phyloP scores from a whole-genome alignment of 2,888 invertebrate species.

The Heteromyza rotundicornis region DNA sequence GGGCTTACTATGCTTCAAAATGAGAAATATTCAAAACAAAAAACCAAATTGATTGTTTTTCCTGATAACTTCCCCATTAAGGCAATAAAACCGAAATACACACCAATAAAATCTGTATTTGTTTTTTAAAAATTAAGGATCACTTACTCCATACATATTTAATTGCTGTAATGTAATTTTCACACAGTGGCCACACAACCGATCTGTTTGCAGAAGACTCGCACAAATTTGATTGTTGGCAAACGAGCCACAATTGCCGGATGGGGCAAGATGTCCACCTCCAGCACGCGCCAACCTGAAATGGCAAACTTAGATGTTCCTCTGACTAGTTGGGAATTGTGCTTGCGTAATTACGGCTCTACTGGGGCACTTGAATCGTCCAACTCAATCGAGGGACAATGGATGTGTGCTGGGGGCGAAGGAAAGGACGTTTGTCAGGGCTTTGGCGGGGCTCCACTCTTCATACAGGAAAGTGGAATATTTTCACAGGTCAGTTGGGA shows the following conservation, averaged over 20 bases:
- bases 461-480: constrained; percentile 69
- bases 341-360: constrained; percentile 72
- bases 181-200: constrained; percentile 79
- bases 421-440: constrained; percentile 80
- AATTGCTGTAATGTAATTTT: too few relatives aligned
- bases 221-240: constrained; percentile 60
- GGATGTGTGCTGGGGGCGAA: constrained; percentile 78
- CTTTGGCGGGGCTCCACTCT: constrained; percentile 78
- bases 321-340: constrained; percentile 71
- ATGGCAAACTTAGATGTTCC: constrained; percentile 75
- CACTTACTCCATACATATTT: too few relatives aligned
- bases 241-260: constrained; percentile 61
- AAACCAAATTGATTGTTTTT: too few relatives aligned
- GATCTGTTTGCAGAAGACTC: constrained; percentile 68
- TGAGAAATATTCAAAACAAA: too few relatives aligned
- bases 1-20: too few relatives aligned
- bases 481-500: constrained; percentile 68
- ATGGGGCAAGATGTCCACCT: constrained; percentile 72
- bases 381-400: constrained; percentile 66
- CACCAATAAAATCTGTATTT: too few relatives aligned
- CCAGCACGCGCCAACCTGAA: constrained; percentile 64
- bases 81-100: too few relatives aligned
- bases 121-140: too few relatives aligned
- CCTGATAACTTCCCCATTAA: too few relatives aligned
- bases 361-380: constrained; percentile 68